Evolutionary conservation across 1,140 invertebrate species (phyloP), one percentile per base, ranked within the genome.

Genomic region (Hylaeus volcanicus): DNA sequence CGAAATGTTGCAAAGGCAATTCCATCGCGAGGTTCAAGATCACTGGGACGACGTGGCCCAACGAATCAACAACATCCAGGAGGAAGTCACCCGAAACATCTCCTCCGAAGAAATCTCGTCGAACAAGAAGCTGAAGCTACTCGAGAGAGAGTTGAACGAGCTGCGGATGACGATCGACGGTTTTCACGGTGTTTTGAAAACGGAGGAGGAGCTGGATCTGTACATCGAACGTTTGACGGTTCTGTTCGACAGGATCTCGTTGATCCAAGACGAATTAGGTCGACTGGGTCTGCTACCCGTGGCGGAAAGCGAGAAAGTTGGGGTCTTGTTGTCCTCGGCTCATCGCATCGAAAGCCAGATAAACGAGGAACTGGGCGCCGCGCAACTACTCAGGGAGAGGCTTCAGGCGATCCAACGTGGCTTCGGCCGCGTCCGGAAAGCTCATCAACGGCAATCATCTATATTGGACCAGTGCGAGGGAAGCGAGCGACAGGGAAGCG

Each of bases 141-240:
- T 98, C 0, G 96, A 97, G 88, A 94, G 95, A 81, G 96, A 97
- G 90, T 85, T 98, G 37, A 93, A 95, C 88, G 96, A 97, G 87
- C 91, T 97, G 4, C 94, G 95, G 74, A 88, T 93, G 5, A 94
- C 95, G 26, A 92, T 97, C 51, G 95, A 96, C 56, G 94, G 94
- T 79, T 94, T 97, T 68, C 95, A 96, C 88, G 96, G 96, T 1
- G 95, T 97, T 0, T 95, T 97, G 15, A 97, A 96, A 87, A 97
- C 95, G 39, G 96, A 97, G 83, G 96, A 97, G 82, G 96, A 97
- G 89, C 92, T 98, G 4, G 95, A 96, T 81, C 91, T 97, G 1
- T 97, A 97, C 86, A 95, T 97, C 39, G 96, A 97, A 90, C 93
- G 96, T 70, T 91, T 97, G 14, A 96, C 97, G 88, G 96, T 97